Evolutionary conservation across 2,113 vertebrate species (phyloP), one percentile per base, ranked within the genome.

Genomic region (Callipepla squamata): DNA sequence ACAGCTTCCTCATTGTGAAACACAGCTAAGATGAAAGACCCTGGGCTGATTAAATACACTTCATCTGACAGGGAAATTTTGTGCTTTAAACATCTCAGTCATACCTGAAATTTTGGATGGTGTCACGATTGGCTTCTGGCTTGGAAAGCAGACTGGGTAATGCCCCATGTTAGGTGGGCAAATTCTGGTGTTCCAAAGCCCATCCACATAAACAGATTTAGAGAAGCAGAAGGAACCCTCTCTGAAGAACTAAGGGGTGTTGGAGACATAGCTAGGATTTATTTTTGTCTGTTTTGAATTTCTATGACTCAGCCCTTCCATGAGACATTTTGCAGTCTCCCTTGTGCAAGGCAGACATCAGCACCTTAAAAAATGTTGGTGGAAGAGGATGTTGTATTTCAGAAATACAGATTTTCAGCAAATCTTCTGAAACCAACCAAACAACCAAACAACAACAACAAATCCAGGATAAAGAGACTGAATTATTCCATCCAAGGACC

Each of bases 41-140:
- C 23, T 28, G 25, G 0, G 1, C 6, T 0, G 0, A 72, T 89
- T n/a, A 89, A 78, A 92, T 4, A 20, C 4, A 72, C 28, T 22
- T 89, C 21, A 26, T 30, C 19, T 75, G 25, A n/a, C 22, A 3
- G 6, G 4, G 6, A 26, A 91, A 81, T 79, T 45, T 16, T 77
- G 23, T 38, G 45, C 40, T 87, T 92, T 62, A 68, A 91, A 70
- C 23, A 73, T 34, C 16, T 58, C 10, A 59, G 69, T 45, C 5
- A 68, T 17, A 53, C 5, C 6, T 57, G 8, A 4, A 47, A 20
- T n/a, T 23, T 93, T 63, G 17, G 22, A 79, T 23, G 8, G 8
- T n/a, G 23, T 61, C 57, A 68, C 20, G 15, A 81, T 44, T 57
- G 42, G 21, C 30, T 80, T 23, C 30, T 65, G 25, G 22, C 22